Conservation (phyloP, 2,888 invertebrate species). For the Sesia apiformis region DNA sequence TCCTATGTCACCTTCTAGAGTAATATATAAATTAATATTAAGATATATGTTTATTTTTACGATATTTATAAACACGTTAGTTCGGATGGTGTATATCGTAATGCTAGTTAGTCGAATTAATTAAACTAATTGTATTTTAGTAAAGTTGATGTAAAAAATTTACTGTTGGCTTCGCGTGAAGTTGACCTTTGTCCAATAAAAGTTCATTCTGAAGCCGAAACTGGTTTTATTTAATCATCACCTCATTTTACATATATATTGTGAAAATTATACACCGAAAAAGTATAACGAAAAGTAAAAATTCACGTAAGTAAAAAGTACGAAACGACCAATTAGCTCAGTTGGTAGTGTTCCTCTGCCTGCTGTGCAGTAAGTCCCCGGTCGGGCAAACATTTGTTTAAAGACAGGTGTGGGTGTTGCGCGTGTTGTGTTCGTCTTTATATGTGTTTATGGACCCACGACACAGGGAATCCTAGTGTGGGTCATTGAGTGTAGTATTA, state of each 20-base stretch:
- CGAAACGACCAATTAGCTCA: too few relatives aligned
- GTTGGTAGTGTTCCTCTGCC: too few relatives aligned
- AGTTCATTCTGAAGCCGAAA: conserved; percentile 59
- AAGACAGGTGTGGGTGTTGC: too few relatives aligned
- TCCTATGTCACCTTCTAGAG: conserved; percentile 56
- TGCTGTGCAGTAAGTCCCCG: too few relatives aligned
- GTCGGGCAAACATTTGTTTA: too few relatives aligned
- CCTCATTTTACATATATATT: not conserved
- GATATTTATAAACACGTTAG: conserved; percentile 12
- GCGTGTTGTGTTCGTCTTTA: too few relatives aligned
- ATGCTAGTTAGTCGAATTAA: conserved; percentile 42
- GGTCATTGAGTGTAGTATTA: too few relatives aligned
- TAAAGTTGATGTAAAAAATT: conserved; percentile 60
- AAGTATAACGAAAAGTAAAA: too few relatives aligned
- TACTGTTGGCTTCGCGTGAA: conserved; percentile 40
- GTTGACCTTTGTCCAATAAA: conserved; percentile 66
- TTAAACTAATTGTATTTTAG: conserved; percentile 44
- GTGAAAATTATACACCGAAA: too few relatives aligned
- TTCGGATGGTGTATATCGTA: conserved; percentile 14
- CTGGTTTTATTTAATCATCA: conserved; percentile 27
- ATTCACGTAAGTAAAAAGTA: too few relatives aligned
- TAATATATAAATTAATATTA: conserved; percentile 22
- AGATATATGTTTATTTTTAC: conserved; percentile 17
- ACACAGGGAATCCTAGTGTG: too few relatives aligned
- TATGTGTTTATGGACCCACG: too few relatives aligned